Evolutionary conservation across 2,888 invertebrate genomes (phyloP), one percentile per base, ranked within the genome.

Genomic region (Philhelius pedissequus): DNA sequence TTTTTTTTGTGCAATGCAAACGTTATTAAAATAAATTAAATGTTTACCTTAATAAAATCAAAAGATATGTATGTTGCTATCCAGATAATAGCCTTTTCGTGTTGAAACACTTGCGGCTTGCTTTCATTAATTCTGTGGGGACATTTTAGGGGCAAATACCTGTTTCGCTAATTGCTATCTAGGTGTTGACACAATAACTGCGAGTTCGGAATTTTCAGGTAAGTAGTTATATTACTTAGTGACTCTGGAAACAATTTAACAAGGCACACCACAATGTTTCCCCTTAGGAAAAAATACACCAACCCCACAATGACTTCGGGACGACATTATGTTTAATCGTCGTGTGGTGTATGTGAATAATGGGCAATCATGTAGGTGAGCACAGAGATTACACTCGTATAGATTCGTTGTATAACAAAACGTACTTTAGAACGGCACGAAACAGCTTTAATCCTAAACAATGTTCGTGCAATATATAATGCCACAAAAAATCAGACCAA

Each of bases 21-120:
- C 74, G 62, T 80, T 66, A 76, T 80, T 84, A 48, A 76, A 80
- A 84, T 84, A 80, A 80, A 84, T 71, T 15, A 62, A 71, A 58
- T 50, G 18, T 62, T 62, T 69, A 75, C 48, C 64, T 43, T 32
- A 40, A 35, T 45, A 48, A 54, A 82, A 82, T 54, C n/a, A 74
- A 69, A 20, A 68, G 22, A 60, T n/a, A 15, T 62, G 7, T 69
- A 13, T 60, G 30, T 30, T 25, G 25, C 4, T 22, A 27, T 56
- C 62, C 54, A 54, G 54, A 64, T 62, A 48, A 66, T 66, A 7
- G 27, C 45, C 35, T 15, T 15, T 15, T 13, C n/a, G 45, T 50
- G 32, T 50, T 38, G 1, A 50, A 8, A 32, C 64, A 68, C 66
- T 76, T 81, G 70, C 71, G 69, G 56, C 56, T 20, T 27, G 18